Conservation (phyloP, 1,140 invertebrate genomes). For the Heliothis subflexa region DNA sequence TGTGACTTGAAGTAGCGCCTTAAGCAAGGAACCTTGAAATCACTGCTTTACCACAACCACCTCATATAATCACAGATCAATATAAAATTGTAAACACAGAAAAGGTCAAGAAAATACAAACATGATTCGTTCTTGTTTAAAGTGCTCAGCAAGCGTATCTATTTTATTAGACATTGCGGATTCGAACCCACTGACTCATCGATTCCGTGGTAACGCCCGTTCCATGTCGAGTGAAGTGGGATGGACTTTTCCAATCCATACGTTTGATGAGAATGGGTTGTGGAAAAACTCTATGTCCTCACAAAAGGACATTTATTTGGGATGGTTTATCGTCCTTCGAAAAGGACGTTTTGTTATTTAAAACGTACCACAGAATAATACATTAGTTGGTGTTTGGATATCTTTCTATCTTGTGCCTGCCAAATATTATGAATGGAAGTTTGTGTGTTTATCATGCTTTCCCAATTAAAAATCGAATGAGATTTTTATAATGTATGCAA, state of each 20-base stretch:
- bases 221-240: conserved; percentile 46
- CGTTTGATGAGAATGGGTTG: conserved; percentile 37
- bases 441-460: no score
- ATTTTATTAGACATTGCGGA: conserved; percentile 49
- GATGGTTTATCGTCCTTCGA: background rate
- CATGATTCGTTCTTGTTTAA: conserved; percentile 1
- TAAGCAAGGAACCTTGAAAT: no score
- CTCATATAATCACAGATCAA: background rate
- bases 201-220: conserved; percentile 51
- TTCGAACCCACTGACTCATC: conserved; percentile 52
- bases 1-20: no score
- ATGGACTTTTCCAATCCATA: conserved; percentile 42
- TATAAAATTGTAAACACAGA: background rate
- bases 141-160: conserved; percentile 43
- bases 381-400: no score
- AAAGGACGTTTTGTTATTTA: background rate
- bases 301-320: background rate
- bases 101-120: background rate
- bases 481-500: no score
- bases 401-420: no score
- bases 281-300: conserved; percentile 22
- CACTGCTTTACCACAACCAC: background rate
- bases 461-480: no score
- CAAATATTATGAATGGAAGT: no score
- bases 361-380: no score